Evolutionary conservation across 2,797 vertebrate species (phyloP), one percentile per base, ranked within the genome.

Genomic region (Acridotheres tristis): DNA sequence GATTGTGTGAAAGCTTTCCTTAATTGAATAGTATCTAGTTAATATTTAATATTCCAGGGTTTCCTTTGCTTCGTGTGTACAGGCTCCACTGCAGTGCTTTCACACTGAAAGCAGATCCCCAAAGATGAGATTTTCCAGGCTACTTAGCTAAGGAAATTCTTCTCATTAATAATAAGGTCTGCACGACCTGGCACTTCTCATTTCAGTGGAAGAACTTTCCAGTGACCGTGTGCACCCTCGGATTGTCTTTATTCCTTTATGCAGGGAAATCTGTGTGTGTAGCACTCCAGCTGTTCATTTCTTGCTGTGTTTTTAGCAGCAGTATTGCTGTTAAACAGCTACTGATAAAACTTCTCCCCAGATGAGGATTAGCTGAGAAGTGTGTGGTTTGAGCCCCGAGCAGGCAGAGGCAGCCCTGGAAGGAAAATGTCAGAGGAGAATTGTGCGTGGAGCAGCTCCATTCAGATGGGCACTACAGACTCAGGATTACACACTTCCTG

Each of bases 91-190:
- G 7, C 71, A 18, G 50, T 48, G 51, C 74, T 91, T 78, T 84
- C 54, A 45, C n/a, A 22, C 69, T 53, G 68, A 48, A 85, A 85
- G 57, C 7, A 88, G 69, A 80, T 73, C 71, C 36, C 45, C 65
- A 40, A 25, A 81, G 65, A 61, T 5, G 9, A 62, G 12, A 59
- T 95, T 83, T 94, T 88, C 54, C 76, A 71, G 76, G 75, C 86
- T 94, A 63, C 74, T 84, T 80, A 77, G 57, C 62, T 65, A 34
- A 94, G 63, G 79, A 85, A 95, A 65, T 80, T 89, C 20, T 40
- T 63, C 54, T 96, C 42, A 38, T 79, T 83, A 74, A 62, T 85
- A 89, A 34, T 69, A 45, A 90, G 68, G 13, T 80, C 40, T 85
- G 72, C 13, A 58, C 47, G 85, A 78, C 53, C 54, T 88, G 73